Evolutionary conservation across 2,797 vertebrate species (phyloP), one percentile per base, ranked within the genome.

Genomic region (Cossypha niveicapilla): DNA sequence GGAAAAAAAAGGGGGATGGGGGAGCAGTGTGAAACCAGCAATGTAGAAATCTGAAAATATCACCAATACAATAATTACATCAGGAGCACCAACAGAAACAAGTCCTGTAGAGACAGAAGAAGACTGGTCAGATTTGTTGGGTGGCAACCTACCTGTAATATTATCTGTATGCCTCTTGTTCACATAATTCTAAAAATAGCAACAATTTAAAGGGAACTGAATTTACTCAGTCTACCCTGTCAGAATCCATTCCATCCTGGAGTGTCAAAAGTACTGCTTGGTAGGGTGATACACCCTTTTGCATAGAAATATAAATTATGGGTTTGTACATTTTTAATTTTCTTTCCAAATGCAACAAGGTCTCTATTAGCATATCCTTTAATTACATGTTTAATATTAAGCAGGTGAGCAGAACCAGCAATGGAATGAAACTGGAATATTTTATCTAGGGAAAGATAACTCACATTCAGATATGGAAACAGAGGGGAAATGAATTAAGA

Each of bases 1-100:
- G 5, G 2, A 30, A 30, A 58, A 14, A 19, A 9, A 19, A 4
- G 4, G 4, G 3, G 10, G 9, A 11, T 3, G 22, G 22, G 5
- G 4, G 9, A 15, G 10, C 0, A 4, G 28, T 15, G 30, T 19
- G 8, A 21, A 57, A 65, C 1, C 9, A 72, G 18, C 18, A 37
- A 32, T 47, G 3, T 11, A 50, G 42, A 22, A 60, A 66, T 42
- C 27, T 82, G 56, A 61, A 75, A 82, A 57, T 12, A 28, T 62
- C 34, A 50, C 22, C 10, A 13, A 7, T 7, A 7, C n/a, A 34
- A 39, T 32, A 11, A 70, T 41, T 50, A 22, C 11, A 50, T 42
- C 30, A 73, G 17, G 14, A 54, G 0, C 23, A 53, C 8, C 30
- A 58, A 21, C 2, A 42, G 37, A 73, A 90, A 61, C 2, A 28